These are phyloP conservation scores for Dioctria rufipes DNA, from an alignment of 2,888 invertebrate genomes.

Conservation along the genomic window DNA sequence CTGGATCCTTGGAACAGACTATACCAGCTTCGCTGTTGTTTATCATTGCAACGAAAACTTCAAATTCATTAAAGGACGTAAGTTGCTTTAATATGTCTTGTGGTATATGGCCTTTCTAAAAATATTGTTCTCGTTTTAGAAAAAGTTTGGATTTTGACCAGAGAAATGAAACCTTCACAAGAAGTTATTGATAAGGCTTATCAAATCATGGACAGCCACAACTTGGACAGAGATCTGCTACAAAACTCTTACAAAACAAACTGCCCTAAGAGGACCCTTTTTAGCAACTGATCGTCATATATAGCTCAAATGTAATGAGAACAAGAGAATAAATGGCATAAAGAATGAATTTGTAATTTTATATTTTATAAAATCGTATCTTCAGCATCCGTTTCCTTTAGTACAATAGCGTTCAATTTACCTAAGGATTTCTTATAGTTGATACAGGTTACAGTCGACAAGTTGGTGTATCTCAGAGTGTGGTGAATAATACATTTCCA, in stretches of 20 bases:
- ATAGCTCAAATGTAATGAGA: not conserved
- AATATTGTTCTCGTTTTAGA: constrained; percentile 12
- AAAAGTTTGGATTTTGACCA: constrained; percentile 45
- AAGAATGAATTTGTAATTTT: too few species aligned
- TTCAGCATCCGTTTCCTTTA: too few species aligned
- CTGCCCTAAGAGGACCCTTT: constrained; percentile 13
- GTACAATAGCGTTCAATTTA: too few species aligned
- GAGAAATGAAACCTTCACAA: constrained; percentile 16
- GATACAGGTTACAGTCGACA: too few species aligned
- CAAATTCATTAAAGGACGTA: constrained; percentile 46
- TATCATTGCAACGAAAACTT: constrained; percentile 43
- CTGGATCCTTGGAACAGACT: constrained; percentile 39
- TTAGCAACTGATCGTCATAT: not conserved
- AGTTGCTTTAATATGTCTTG: not conserved
- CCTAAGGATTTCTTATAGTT: too few species aligned
- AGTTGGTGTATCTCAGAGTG: too few species aligned
- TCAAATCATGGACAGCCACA: constrained; percentile 12
- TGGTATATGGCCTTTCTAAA: not conserved
- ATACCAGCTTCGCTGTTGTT: constrained; percentile 10
- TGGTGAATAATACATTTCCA: too few species aligned
- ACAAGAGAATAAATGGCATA: not conserved
- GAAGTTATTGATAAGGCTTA: constrained; percentile 25
- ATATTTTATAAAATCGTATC: too few species aligned
- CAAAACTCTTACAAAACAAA: not conserved
- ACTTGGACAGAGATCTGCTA: constrained; percentile 10